A percentile compares a stretch with the other conserved stretches of the same genome.
These are phyloP conservation scores for Misgurnus mizolepis DNA, from an alignment of 2,113 vertebrate genomes.

Conservation along the genomic window DNA sequence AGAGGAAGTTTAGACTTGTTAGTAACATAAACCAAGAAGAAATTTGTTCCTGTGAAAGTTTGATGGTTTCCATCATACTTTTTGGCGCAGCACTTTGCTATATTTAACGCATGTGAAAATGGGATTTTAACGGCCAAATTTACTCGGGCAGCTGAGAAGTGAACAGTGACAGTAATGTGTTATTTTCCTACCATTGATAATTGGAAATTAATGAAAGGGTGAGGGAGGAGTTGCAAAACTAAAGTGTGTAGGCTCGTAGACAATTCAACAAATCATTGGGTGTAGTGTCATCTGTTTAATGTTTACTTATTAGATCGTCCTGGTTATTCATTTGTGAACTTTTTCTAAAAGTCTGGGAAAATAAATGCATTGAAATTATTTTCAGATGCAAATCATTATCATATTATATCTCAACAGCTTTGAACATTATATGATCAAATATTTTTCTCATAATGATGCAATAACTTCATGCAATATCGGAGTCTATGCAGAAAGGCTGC, in stretches of 20 bases:
- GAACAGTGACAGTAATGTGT: conserved; percentile 48
- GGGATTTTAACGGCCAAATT: conserved; percentile 52
- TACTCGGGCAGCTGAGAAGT: conserved; percentile 26
- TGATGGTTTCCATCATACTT: neutral
- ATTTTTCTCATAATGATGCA: neutral
- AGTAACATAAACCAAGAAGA: neutral
- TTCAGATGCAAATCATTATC: neutral
- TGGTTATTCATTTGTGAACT: neutral
- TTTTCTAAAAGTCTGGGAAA: neutral
- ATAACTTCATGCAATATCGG: neutral
- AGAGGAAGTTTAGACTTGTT: neutral
- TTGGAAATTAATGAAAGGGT: conserved; percentile 57
- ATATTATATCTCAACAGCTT: neutral
- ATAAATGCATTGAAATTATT: neutral
- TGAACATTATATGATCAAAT: neutral
- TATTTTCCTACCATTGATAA: conserved; percentile 61
- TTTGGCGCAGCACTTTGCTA: conserved; percentile 26
- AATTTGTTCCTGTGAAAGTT: neutral
- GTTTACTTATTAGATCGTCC: neutral
- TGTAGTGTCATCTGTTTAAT: conserved; percentile 23
- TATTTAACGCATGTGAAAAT: conserved; percentile 49
- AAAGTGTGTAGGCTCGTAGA: conserved; percentile 19
- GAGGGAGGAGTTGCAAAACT: conserved; percentile 11
- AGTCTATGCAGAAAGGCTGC: no score
- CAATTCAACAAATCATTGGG: conserved; percentile 8